Percentiles rank a stretch among this genome's conserved stretches.
Evolutionary conservation across 2,797 vertebrate genomes (phyloP).

Genomic region (Pantherophis vulpinus): DNA sequence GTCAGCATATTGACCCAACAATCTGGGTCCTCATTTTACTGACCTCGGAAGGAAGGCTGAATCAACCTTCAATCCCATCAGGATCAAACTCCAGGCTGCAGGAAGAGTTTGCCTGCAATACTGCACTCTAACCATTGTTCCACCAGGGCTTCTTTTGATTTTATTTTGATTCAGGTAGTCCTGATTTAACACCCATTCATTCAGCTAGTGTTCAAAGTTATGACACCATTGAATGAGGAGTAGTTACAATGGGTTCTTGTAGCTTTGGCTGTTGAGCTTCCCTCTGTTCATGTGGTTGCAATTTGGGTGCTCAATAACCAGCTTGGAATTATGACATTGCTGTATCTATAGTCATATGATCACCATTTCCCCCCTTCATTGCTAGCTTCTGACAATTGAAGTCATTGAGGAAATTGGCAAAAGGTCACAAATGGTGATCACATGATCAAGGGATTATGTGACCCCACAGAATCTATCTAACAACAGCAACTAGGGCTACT

Average conservation of each 20-base stretch:
- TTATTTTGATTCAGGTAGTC: background rate
- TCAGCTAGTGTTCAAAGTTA: background rate
- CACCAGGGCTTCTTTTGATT: background rate
- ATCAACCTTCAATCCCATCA: background rate
- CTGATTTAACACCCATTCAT: background rate
- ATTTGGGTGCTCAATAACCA: background rate
- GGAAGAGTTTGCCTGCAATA: background rate
- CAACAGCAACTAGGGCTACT: background rate
- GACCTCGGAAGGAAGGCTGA: background rate
- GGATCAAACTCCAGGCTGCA: background rate
- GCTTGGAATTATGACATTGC: background rate
- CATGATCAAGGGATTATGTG: background rate
- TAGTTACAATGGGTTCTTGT: background rate
- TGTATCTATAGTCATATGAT: background rate
- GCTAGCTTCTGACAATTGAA: background rate
- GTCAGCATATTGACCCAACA: background rate
- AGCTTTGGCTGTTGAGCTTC: background rate
- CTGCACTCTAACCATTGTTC: background rate
- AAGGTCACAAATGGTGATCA: background rate
- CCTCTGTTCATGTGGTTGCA: background rate
- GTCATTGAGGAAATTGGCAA: background rate
- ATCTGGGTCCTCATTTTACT: background rate
- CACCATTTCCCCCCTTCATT: background rate
- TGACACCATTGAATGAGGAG: background rate
- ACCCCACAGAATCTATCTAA: background rate